phyloP scores from a whole-genome alignment of 2,888 invertebrate species.

The Tanaodytes sp. region DNA sequence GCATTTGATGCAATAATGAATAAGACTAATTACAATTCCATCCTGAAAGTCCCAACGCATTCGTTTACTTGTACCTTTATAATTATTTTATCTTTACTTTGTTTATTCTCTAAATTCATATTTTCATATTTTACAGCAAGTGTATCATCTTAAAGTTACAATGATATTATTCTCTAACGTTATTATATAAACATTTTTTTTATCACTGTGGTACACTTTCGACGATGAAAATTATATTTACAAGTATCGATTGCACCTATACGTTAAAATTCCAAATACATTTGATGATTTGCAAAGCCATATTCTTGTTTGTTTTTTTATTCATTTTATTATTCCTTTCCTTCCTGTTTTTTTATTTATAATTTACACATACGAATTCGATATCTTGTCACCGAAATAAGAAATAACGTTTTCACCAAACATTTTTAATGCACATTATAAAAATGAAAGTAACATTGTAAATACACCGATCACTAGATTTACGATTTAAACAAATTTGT shows the following conservation, averaged over 20 bases:
- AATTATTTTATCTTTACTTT: not conserved
- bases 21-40: no score
- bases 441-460: no score
- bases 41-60: not conserved
- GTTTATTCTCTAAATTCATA: not conserved
- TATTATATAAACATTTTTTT: conserved; percentile 49
- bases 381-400: conserved; percentile 27
- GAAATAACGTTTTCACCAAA: not conserved
- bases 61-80: not conserved
- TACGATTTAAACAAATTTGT: not conserved
- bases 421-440: conserved; percentile 10
- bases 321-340: no score
- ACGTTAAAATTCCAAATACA: conserved; percentile 34
- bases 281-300: conserved; percentile 24
- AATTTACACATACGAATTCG: conserved; percentile 31
- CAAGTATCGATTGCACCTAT: conserved; percentile 53
- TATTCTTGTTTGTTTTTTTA: no score
- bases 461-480: not conserved
- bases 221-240: conserved; percentile 51
- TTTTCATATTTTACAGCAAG: conserved; percentile 34
- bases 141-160: conserved; percentile 31
- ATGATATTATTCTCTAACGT: conserved; percentile 40
- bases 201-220: conserved; percentile 48
- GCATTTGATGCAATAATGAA: no score
- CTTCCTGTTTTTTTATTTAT: no score